A percentile compares a stretch with the other conserved stretches of the same genome.
These are phyloP conservation scores for Cyaniris semiargus DNA, from an alignment of 2,888 invertebrate species.

Conservation along the genomic window DNA sequence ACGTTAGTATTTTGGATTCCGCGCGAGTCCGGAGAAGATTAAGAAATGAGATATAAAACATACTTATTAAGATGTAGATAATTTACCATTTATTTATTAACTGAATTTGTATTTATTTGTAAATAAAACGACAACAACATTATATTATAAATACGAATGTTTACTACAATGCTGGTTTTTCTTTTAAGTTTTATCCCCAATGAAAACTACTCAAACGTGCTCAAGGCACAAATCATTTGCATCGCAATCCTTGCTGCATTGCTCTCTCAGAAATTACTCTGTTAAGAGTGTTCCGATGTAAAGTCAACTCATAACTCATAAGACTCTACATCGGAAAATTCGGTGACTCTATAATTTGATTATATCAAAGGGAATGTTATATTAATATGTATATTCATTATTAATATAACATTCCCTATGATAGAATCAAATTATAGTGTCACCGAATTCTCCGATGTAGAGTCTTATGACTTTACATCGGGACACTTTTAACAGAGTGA, in stretches of 20 bases:
- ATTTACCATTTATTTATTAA: conserved; percentile 82
- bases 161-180: conserved; percentile 78
- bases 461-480: background rate
- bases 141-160: conserved; percentile 81
- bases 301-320: too few relatives aligned
- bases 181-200: conserved; percentile 46
- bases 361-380: too few relatives aligned
- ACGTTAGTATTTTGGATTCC: conserved; percentile 79
- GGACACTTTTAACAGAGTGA: too few relatives aligned
- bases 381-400: too few relatives aligned
- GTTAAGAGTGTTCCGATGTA: too few relatives aligned
- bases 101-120: conserved; percentile 82
- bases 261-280: too few relatives aligned
- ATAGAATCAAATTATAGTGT: too few relatives aligned
- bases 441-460: background rate
- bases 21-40: conserved; percentile 76
- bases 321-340: background rate
- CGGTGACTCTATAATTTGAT: too few relatives aligned
- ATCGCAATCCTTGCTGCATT: background rate
- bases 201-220: background rate
- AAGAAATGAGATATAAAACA: conserved; percentile 80
- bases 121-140: conserved; percentile 79
- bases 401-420: too few relatives aligned
- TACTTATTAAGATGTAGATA: conserved; percentile 81
- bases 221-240: too few relatives aligned